Evolutionary conservation across 2,797 vertebrate genomes (phyloP), one percentile per base, ranked within the genome.

Genomic region (Xiphorhynchus erythropygius): DNA sequence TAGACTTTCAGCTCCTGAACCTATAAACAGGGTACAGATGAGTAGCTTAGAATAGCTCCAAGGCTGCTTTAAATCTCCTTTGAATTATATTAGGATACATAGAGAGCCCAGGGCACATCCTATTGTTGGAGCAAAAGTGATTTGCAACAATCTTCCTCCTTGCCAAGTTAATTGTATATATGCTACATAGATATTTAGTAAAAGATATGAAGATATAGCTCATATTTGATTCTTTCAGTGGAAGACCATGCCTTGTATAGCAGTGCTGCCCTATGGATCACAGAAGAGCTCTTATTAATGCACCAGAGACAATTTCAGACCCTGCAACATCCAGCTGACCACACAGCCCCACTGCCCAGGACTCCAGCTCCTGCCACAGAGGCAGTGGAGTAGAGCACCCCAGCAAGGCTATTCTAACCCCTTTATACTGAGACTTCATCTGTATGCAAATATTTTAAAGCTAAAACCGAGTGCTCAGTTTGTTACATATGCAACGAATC

Each of bases 391-490:
- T 55, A 49, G 44, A 84, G 55, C 47, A 69, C 25, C 11, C 35
- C 47, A 76, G 46, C 6, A 53, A n/a, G 22, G 10, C 35, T 55
- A 37, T 47, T 84, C 47, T 59, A 59, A 35, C 18, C 21, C 21
- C 30, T 77, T 77, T 55, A 19, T 12, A 32, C 9, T 28, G 39
- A 47, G 30, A 32, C 57, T 84, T 94, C 25, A 67, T 82, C 52
- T 23, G 32, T 76, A 87, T 77, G 78, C 87, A 94, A 90, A 92
- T 89, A 69, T 94, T 94, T 79, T 89, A 59, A 84, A 77, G 23
- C 57, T 67, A 35, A 67, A 91, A 33, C 41, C 8, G 19, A 67
- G 18, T 33, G 52, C 37, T 92, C 55, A 24, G 27, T 87, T 94
- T 89, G 67, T 56, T 85, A 47, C 75, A 71, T 53, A 52, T 92